Percentiles rank a stretch among this genome's conserved stretches.
These are phyloP conservation scores for Taurulus bubalis DNA, from an alignment of 2,113 vertebrate genomes.

Conservation along the genomic window DNA sequence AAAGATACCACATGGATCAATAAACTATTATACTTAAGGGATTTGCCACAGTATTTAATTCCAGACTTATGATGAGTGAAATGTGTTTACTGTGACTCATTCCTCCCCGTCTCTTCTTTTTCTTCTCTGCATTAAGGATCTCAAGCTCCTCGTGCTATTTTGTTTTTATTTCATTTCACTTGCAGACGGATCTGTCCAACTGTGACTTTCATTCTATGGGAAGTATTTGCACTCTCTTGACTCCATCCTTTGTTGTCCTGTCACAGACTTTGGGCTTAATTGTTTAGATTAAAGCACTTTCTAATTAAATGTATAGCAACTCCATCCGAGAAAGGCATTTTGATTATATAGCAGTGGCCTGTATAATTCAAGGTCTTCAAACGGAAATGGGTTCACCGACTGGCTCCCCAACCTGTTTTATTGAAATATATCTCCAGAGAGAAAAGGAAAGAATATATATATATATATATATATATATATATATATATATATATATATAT, in stretches of 20 bases:
- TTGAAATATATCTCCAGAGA: conserved; percentile 28
- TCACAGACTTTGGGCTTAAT: conserved; percentile 36
- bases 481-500: no score
- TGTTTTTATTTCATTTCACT: not conserved
- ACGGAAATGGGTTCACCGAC: conserved; percentile 47
- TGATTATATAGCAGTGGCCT: conserved; percentile 49
- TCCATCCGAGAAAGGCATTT: conserved; percentile 35
- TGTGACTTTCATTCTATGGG: conserved; percentile 15
- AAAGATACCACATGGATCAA: not conserved
- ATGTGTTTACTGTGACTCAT: not conserved
- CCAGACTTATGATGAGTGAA: not conserved
- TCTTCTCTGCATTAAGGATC: not conserved
- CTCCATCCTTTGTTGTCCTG: conserved; percentile 51
- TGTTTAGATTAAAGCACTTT: conserved; percentile 48
- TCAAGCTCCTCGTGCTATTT: not conserved
- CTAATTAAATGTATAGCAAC: conserved; percentile 43
- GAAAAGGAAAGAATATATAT: not conserved
- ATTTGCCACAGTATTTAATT: not conserved
- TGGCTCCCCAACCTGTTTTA: conserved; percentile 6
- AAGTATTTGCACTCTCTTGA: conserved; percentile 30
- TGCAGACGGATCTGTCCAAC: conserved; percentile 5
- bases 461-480: no score
- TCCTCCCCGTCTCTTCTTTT: not conserved
- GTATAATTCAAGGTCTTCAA: conserved; percentile 46
- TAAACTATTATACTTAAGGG: not conserved